These are phyloP conservation scores for Ellobium chinense DNA, from an alignment of 2,888 invertebrate species.

Conservation along the genomic window DNA sequence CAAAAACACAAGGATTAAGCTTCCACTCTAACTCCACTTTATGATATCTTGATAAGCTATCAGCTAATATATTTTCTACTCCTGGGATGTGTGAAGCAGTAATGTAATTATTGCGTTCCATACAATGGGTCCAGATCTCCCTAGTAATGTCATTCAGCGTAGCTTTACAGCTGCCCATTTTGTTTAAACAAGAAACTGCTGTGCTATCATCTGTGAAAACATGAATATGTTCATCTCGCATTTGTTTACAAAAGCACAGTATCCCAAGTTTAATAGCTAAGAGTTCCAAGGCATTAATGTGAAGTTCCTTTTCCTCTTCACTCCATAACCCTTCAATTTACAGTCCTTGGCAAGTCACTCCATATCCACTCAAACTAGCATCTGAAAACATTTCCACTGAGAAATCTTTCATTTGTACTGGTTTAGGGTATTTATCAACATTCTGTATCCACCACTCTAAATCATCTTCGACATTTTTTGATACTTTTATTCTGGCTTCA, in stretches of 20 bases:
- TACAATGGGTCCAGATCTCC: background rate
- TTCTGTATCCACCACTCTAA: background rate
- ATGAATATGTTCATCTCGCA: background rate
- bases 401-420: background rate
- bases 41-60: background rate
- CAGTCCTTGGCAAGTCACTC: background rate
- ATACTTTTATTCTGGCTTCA: background rate
- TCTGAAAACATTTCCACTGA: background rate
- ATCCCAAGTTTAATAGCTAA: background rate
- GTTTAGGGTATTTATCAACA: background rate
- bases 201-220: background rate
- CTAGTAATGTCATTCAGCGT: background rate
- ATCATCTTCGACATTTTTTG: background rate
- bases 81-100: background rate
- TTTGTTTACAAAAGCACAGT: background rate
- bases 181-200: background rate
- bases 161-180: background rate
- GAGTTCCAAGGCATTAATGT: background rate
- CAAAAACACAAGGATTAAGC: background rate
- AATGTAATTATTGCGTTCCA: background rate
- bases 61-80: background rate
- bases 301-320: background rate
- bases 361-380: background rate
- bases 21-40: background rate
- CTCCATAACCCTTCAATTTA: background rate